A percentile compares a stretch with the other conserved stretches of the same genome.
These are phyloP conservation scores for Rhopalosiphum maidis DNA, from an alignment of 1,140 invertebrate species.

Conservation along the genomic window DNA sequence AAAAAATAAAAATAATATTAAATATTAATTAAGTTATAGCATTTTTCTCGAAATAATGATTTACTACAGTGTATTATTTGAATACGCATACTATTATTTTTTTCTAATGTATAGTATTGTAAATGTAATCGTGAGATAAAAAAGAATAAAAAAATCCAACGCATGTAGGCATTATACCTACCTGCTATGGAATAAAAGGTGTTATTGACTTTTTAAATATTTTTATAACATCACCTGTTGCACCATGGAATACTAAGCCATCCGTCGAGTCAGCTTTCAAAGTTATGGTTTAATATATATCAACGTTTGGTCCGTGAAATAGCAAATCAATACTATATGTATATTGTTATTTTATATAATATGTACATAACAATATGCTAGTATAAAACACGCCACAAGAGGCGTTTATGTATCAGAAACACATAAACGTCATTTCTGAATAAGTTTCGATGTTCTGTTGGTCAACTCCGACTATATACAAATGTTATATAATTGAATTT, in stretches of 20 bases:
- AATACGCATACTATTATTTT: background rate
- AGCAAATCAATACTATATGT: background rate
- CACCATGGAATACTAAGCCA: background rate
- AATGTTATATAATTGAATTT: background rate
- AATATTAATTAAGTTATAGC: background rate
- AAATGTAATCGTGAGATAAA: too few species aligned
- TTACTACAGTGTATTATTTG: background rate
- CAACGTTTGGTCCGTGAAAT: background rate
- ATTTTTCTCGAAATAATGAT: background rate
- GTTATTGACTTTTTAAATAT: background rate
- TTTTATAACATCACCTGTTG: background rate
- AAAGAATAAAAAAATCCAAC: background rate
- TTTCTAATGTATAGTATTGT: too few species aligned
- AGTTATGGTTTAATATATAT: conserved; percentile 2
- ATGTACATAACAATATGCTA: background rate
- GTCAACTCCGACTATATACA: background rate
- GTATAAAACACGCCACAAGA: background rate
- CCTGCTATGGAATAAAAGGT: background rate
- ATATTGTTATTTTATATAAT: background rate
- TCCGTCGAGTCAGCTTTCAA: background rate
- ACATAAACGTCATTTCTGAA: background rate
- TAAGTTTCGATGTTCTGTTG: background rate
- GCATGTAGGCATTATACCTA: background rate
- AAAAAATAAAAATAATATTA: background rate
- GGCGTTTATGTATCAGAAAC: background rate